These are phyloP conservation scores for Drosophila biarmipes DNA, from an alignment of 1,140 invertebrate species.

Conservation along the genomic window DNA sequence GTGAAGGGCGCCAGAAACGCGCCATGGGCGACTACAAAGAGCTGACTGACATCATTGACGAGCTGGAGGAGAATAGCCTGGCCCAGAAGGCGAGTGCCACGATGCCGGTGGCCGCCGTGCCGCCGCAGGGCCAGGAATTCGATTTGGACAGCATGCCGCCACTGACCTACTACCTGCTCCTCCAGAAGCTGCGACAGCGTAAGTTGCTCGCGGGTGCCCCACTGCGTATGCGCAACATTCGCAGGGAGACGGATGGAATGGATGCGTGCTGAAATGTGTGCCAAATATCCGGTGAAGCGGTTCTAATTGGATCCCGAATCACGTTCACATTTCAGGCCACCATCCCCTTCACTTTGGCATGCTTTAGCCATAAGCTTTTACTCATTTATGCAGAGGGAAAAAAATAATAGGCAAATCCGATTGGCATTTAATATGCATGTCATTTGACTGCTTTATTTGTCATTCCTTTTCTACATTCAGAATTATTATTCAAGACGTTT, in stretches of 20 bases:
- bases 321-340: slow-evolving; percentile 36
- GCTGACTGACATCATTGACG: slow-evolving; percentile 77
- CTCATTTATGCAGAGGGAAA: slow-evolving; percentile 2
- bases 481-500: neutral
- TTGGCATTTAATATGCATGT: neutral
- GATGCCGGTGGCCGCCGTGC: slow-evolving; percentile 18
- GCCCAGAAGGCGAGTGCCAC: slow-evolving; percentile 53
- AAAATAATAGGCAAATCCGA: neutral
- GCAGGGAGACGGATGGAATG: slow-evolving; percentile 3
- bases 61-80: slow-evolving; percentile 74
- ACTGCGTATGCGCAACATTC: slow-evolving; percentile 51
- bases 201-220: slow-evolving; percentile 38
- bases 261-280: slow-evolving; percentile 25
- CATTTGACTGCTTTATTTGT: neutral
- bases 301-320: slow-evolving; percentile 42
- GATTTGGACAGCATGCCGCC: slow-evolving; percentile 81
- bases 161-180: slow-evolving; percentile 72
- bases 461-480: neutral
- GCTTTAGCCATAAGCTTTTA: slow-evolving; percentile 26
- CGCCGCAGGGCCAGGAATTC: slow-evolving; percentile 63
- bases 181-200: slow-evolving; percentile 77
- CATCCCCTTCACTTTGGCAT: slow-evolving; percentile 29
- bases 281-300: neutral
- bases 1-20: slow-evolving; percentile 69
- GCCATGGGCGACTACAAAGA: slow-evolving; percentile 79